Evolutionary conservation across 2,113 vertebrate species (phyloP), one percentile per base, ranked within the genome.

Genomic region (Numida meleagris): DNA sequence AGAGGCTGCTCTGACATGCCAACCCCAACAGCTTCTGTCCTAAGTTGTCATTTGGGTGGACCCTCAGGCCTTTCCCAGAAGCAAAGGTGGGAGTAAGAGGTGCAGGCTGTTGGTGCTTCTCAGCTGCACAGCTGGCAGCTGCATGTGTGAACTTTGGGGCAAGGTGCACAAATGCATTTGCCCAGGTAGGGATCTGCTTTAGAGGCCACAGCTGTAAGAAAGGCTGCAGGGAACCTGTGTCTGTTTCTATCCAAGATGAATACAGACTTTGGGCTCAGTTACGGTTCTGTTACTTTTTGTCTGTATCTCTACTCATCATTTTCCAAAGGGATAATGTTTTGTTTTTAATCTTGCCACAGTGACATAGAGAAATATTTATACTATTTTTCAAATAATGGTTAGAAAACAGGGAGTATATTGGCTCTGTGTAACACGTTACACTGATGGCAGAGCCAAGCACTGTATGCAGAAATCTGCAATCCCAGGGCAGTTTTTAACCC

Each of bases 251-350:
- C 61, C 18, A 34, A 89, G 55, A 19, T 16, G 33, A 15, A 6
- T 13, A 14, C n/a, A 74, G 67, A 19, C 29, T 77, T 48, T 50
- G 33, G 4, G 36, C 38, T 78, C 23, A 33, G 29, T 10, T 58
- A 34, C 68, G 71, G 46, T 76, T 72, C 67, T 77, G 14, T 86
- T 63, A 20, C 1, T 1, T 45, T 73, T 80, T 83, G 33, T 11
- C 46, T 81, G 23, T 51, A 79, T 90, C 58, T 90, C n/a, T 75
- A 33, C 19, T 81, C 68, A 74, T 83, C 23, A 6, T 88, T 82
- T 86, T 61, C 27, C 50, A 8, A 5, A 6, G 20, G 31, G 16
- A 14, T 62, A 31, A 27, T 14, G 11, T 33, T 36, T 19, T 50
- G 27, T 31, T 42, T 20, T 33, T 34, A 31, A 27, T 53, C 40